Percentiles rank a stretch among this genome's conserved stretches.
These are phyloP conservation scores for Nicator chloris DNA, from an alignment of 2,113 vertebrate species.

Conservation along the genomic window DNA sequence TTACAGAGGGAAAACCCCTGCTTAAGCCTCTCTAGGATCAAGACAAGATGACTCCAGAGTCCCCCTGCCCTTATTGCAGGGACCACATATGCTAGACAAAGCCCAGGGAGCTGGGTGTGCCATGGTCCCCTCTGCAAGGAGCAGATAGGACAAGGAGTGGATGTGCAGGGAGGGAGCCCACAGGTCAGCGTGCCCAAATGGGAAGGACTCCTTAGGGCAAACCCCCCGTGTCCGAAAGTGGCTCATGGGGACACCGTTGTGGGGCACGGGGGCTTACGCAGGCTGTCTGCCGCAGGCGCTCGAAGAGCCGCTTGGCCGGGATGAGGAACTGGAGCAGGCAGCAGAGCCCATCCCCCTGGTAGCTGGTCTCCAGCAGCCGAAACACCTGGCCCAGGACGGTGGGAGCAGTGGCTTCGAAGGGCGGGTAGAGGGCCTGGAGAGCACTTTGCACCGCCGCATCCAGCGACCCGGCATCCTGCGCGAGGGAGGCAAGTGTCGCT, in stretches of 20 bases:
- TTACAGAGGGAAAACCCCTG: not conserved
- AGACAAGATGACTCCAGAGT: not conserved
- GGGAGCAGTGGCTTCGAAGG: constrained; percentile 89
- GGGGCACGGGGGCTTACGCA: constrained; percentile 78
- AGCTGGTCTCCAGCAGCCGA: constrained; percentile 86
- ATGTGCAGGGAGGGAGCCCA: accelerated
- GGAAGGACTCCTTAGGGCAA: not conserved
- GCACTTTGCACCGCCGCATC: constrained; percentile 87
- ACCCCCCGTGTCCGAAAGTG: accelerated
- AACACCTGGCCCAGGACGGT: constrained; percentile 91
- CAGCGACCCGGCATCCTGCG: constrained; percentile 83
- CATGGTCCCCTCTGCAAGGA: not conserved
- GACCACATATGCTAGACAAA: accelerated
- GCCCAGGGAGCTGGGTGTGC: not conserved
- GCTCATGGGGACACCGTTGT: not conserved
- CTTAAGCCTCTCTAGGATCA: not conserved
- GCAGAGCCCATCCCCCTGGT: constrained; percentile 85
- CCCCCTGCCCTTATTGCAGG: not conserved
- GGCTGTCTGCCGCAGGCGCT: constrained; percentile 88
- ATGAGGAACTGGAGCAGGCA: constrained; percentile 93
- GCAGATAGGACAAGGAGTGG: not conserved
- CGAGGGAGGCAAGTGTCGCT: not conserved
- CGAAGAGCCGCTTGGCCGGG: constrained; percentile 89
- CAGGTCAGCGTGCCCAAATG: accelerated
- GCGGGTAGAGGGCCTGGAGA: constrained; percentile 86